Evolutionary conservation across 2,113 vertebrate species (phyloP), one percentile per base, ranked within the genome.

Genomic region (Anas platyrhynchos): DNA sequence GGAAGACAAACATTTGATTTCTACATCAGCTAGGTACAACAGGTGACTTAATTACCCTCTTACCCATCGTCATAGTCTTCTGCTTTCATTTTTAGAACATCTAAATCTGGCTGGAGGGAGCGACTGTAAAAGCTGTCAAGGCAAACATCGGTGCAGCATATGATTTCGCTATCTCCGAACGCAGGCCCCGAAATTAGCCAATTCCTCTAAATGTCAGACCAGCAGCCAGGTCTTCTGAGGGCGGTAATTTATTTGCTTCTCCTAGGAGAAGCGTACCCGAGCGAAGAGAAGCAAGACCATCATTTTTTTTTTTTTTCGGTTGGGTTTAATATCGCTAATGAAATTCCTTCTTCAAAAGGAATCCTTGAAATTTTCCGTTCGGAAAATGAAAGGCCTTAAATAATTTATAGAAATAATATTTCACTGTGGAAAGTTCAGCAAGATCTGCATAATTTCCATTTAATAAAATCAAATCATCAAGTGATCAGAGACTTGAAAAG

Each of bases 21-120:
- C 94, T 38, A 77, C 72, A 81, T 50, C 0, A 5, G 31, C n/a
- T 86, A 6, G 5, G 78, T 91, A 56, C 73, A 92, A 83, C 73
- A 89, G 76, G 62, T 86, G 73, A 44, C 66, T 92, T 83, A 31
- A 75, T 80, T 69, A 74, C 55, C 9, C 2, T 81, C 59, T 65
- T 67, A 61, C 67, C 5, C 65, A 14, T 68, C 77, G 55, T 48
- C 61, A 7, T 9, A 17, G 27, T 83, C 55, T 50, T 50, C 46
- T 78, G 73, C 16, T 91, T 90, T 61, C 50, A 52, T 66, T 75
- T 84, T 82, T 61, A 48, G 66, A 82, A 44, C 34, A 22, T 43
- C 77, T 82, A 66, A 86, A 75, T 89, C 52, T 89, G 65, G 46
- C 86, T 83, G 69, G 91, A 87, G 80, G 89, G 83, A 95, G 61